phyloP scores from a whole-genome alignment of 35 echinoderm and acorn worm species.

The Ptychodera flava region DNA sequence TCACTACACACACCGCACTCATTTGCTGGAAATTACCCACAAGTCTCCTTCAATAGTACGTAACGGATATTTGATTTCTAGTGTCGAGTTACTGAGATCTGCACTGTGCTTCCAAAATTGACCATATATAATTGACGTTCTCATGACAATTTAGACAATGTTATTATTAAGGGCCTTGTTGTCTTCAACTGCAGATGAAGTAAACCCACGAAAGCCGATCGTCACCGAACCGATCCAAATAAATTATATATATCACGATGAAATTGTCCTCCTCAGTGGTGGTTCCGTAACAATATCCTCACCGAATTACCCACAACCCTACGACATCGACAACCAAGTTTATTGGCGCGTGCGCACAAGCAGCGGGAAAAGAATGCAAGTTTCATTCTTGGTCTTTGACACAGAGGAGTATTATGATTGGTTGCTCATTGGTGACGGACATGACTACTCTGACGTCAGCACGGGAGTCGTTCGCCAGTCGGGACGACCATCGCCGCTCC shows the following conservation, averaged over 20 bases:
- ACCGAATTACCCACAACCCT: neutral
- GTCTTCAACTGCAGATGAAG: neutral
- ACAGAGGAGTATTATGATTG: neutral
- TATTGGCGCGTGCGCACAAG: neutral
- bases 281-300: neutral
- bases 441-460: neutral
- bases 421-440: neutral
- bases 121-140: too few relatives aligned
- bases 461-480: neutral
- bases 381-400: neutral
- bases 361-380: neutral
- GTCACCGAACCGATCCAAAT: neutral
- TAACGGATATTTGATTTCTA: too few relatives aligned
- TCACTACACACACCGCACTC: too few relatives aligned
- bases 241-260: neutral
- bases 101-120: too few relatives aligned
- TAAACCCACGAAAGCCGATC: neutral
- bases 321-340: neutral
- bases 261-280: neutral
- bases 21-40: too few relatives aligned
- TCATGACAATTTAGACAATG: too few relatives aligned
- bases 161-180: too few relatives aligned
- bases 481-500: neutral
- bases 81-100: too few relatives aligned
- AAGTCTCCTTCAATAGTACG: too few relatives aligned